Conservation (phyloP, 2,113 vertebrate genomes). For the Otolemur garnettii region DNA sequence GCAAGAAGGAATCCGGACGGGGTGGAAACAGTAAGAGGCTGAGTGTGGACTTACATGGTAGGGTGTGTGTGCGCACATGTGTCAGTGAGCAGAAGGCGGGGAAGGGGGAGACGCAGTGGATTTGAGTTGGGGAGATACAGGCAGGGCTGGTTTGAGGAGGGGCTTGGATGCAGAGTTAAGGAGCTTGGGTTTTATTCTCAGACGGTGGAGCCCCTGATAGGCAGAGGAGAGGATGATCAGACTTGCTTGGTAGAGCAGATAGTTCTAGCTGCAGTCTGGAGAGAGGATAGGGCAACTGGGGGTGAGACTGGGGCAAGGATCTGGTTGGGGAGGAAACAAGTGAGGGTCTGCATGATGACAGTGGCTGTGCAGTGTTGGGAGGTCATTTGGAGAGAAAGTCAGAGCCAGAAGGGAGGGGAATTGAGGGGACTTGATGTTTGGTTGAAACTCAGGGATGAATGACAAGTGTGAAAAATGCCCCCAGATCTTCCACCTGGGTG, state of each 20-base stretch:
- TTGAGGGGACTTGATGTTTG: not conserved
- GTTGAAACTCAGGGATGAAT: not conserved
- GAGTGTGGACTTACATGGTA: not conserved
- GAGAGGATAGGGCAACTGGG: not conserved
- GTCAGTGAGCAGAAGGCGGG: not conserved
- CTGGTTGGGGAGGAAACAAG: not conserved
- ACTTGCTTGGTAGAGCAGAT: not conserved
- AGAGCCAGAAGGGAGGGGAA: not conserved
- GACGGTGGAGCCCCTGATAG: not conserved
- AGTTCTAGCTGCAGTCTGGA: not conserved
- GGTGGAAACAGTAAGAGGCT: not conserved
- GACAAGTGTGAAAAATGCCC: not conserved
- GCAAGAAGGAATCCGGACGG: too few relatives aligned
- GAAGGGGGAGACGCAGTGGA: too few relatives aligned
- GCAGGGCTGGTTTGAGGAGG: too few relatives aligned
- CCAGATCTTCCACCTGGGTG: not conserved
- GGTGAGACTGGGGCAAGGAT: not conserved
- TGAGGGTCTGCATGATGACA: not conserved
- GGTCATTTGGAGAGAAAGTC: not conserved
- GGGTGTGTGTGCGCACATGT: not conserved
- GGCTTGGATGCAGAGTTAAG: too few relatives aligned
- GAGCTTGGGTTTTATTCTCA: not conserved
- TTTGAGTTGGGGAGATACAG: not conserved
- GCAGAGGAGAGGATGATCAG: not conserved
- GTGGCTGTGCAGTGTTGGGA: not conserved